Conservation (phyloP, 2,797 vertebrate species). For the Cichlasoma orientale region DNA sequence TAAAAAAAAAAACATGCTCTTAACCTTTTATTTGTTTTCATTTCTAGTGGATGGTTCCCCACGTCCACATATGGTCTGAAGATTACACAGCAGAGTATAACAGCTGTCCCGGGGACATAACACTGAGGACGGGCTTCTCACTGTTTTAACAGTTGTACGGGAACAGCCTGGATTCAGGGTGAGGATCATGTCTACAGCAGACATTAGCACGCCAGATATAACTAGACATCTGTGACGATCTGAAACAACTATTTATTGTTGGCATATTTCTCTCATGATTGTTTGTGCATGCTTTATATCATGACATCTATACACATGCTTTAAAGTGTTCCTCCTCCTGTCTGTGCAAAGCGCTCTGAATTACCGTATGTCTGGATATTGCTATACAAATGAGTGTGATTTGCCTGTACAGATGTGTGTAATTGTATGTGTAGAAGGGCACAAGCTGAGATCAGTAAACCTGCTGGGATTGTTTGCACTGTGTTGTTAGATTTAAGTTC, state of each 20-base stretch:
- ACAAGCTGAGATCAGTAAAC: not conserved
- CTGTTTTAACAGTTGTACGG: not conserved
- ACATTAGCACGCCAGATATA: accelerated
- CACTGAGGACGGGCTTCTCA: not conserved
- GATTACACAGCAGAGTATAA: no score
- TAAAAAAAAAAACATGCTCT: no score
- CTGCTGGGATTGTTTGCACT: not conserved
- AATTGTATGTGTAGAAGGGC: accelerated
- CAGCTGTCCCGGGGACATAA: not conserved
- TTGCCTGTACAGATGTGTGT: not conserved
- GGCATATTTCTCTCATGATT: not conserved
- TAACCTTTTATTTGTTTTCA: no score
- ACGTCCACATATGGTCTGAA: no score
- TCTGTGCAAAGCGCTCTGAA: not conserved
- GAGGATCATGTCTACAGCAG: not conserved
- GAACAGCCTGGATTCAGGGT: no score
- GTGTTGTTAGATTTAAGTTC: not conserved
- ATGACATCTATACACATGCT: not conserved
- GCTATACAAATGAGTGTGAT: not conserved
- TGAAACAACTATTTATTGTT: not conserved
- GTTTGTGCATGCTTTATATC: accelerated
- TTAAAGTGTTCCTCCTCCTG: not conserved
- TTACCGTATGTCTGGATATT: accelerated
- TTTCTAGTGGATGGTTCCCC: no score
- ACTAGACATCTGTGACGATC: not conserved